phyloP scores from a whole-genome alignment of 2,797 vertebrate species.

The Trichosurus vulpecula region DNA sequence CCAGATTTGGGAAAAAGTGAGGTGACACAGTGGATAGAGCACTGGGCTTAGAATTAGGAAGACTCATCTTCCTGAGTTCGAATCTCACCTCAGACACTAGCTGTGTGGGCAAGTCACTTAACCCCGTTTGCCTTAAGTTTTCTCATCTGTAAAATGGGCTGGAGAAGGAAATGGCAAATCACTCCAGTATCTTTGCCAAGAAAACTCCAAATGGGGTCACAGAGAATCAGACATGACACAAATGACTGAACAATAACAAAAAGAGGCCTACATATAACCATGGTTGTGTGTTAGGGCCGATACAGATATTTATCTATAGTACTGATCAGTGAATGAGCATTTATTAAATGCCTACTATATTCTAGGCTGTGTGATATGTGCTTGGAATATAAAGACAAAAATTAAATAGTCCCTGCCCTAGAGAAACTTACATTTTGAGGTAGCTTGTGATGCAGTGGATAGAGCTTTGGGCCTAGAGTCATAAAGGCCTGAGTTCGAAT shows the following conservation, averaged over 20 bases:
- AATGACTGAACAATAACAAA: neutral
- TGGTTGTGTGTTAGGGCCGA: neutral
- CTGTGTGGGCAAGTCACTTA: neutral
- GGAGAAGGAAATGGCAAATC: neutral
- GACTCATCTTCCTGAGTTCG: neutral
- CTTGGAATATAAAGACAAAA: neutral
- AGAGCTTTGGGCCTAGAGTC: neutral
- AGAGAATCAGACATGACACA: neutral
- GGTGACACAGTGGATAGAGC: neutral
- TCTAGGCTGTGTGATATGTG: neutral
- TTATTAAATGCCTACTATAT: neutral
- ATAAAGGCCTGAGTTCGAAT: neutral
- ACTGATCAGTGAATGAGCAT: neutral
- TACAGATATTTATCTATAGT: neutral
- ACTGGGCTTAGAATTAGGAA: neutral
- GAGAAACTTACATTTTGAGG: neutral
- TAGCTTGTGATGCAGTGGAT: neutral
- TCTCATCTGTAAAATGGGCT: neutral
- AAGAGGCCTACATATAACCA: neutral
- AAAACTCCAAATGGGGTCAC: neutral
- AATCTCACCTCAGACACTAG: neutral
- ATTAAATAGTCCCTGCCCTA: neutral
- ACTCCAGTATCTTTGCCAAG: neutral
- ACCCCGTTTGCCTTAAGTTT: neutral
- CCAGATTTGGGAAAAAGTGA: neutral